A percentile compares a stretch with the other conserved stretches of the same genome.
Evolutionary conservation across 2,797 vertebrate genomes (phyloP).

Genomic region (Choloepus didactylus): DNA sequence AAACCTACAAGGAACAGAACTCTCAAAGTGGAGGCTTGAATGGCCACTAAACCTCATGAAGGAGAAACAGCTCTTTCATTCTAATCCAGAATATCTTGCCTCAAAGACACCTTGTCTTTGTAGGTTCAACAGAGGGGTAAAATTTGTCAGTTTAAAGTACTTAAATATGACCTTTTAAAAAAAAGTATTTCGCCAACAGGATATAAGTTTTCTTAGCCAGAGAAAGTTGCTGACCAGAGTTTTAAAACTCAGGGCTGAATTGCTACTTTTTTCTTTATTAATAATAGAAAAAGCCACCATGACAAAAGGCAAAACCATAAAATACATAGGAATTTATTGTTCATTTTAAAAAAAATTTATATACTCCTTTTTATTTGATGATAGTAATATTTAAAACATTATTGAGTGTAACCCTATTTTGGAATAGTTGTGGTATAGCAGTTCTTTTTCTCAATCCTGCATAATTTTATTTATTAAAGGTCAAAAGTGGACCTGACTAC

Average conservation of each 20-base stretch:
- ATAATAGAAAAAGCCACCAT: not conserved
- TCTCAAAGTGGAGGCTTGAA: not conserved
- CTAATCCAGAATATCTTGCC: not conserved
- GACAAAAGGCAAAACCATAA: not conserved
- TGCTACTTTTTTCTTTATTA: conserved; percentile 19
- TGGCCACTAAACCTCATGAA: not conserved
- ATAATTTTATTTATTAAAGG: conserved; percentile 48
- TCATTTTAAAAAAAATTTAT: not conserved
- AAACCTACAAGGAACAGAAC: not conserved
- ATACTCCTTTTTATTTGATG: conserved; percentile 21
- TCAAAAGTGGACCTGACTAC: conserved; percentile 26
- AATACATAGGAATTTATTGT: not conserved
- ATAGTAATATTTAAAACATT: not conserved
- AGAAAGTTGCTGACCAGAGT: not conserved
- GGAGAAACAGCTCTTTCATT: not conserved
- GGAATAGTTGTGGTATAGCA: not conserved
- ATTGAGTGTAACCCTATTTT: conserved; percentile 37
- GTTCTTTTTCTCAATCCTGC: not conserved
- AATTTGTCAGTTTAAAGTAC: not conserved
- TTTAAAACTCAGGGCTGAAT: conserved; percentile 27
- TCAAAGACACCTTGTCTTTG: not conserved
- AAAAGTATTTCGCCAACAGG: not conserved
- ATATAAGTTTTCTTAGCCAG: not conserved
- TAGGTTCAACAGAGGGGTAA: not conserved
- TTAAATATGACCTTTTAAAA: not conserved